Evolutionary conservation across 2,113 vertebrate genomes (phyloP).

Genomic region (Petrocephalus zakoni): DNA sequence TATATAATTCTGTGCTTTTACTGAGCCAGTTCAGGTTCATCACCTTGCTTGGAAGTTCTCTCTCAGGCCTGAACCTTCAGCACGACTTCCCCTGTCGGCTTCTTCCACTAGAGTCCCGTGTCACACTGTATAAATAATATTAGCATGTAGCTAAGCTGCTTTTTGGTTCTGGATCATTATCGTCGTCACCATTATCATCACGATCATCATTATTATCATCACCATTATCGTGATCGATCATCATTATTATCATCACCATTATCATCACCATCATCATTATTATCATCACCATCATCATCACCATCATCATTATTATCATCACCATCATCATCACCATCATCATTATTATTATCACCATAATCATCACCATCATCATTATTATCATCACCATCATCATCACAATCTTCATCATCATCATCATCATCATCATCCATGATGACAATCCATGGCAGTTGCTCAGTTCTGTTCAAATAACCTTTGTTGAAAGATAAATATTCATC

Average conservation of each 20-base stretch:
- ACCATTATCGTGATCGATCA: too few relatives aligned
- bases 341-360: too few relatives aligned
- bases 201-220: too few relatives aligned
- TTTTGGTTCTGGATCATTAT: background rate
- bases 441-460: background rate
- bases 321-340: too few relatives aligned
- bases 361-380: too few relatives aligned
- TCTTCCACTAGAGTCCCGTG: background rate
- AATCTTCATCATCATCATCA: background rate
- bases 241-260: too few relatives aligned
- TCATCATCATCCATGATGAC: background rate
- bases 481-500: background rate
- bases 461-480: background rate
- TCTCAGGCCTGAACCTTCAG: background rate
- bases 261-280: too few relatives aligned
- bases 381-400: background rate
- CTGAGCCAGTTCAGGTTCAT: background rate
- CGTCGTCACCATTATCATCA: background rate
- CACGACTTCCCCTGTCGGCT: background rate
- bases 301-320: too few relatives aligned
- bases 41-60: background rate
- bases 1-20: background rate
- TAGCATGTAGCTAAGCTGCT: background rate
- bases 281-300: too few relatives aligned
- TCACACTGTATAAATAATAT: too few relatives aligned